A percentile compares a stretch with the other conserved stretches of the same genome.
Conservation (phyloP, 1,140 invertebrate species). For the Philaenus spumarius region DNA sequence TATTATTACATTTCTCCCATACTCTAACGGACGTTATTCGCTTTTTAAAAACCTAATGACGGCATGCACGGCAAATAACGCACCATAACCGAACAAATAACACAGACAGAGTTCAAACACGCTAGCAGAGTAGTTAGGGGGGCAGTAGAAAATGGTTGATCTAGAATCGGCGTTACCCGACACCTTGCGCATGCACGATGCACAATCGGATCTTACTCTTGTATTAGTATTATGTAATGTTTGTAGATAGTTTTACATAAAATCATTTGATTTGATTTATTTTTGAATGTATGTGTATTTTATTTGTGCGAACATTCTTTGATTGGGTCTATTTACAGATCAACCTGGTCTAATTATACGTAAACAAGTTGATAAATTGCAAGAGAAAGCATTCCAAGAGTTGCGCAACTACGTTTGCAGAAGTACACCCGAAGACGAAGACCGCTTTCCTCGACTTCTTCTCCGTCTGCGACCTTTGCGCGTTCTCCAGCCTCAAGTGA, state of each 20-base stretch:
- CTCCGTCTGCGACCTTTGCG: slow-evolving; percentile 70
- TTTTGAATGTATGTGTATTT: not conserved
- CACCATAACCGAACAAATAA: no score
- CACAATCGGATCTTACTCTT: no score
- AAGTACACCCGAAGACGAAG: slow-evolving; percentile 44
- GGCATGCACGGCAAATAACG: no score
- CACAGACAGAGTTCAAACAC: no score
- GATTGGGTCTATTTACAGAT: slow-evolving; percentile 41
- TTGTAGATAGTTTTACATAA: not conserved
- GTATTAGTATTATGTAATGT: not conserved
- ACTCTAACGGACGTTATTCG: no score
- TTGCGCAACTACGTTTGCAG: slow-evolving; percentile 51
- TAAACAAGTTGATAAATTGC: slow-evolving; percentile 55
- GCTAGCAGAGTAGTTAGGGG: no score
- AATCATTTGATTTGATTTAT: not conserved
- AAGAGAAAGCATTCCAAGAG: slow-evolving; percentile 66
- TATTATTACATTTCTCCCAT: no score
- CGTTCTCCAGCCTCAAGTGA: slow-evolving; percentile 64
- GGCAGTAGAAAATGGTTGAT: no score
- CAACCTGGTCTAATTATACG: slow-evolving; percentile 34
- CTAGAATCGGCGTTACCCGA: no score
- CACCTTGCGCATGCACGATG: no score
- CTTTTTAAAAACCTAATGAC: no score
- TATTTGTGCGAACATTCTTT: not conserved
- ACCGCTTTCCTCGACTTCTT: slow-evolving; percentile 59